phyloP scores from a whole-genome alignment of 2,888 invertebrate genomes.

The Drosophila austrosaltans region DNA sequence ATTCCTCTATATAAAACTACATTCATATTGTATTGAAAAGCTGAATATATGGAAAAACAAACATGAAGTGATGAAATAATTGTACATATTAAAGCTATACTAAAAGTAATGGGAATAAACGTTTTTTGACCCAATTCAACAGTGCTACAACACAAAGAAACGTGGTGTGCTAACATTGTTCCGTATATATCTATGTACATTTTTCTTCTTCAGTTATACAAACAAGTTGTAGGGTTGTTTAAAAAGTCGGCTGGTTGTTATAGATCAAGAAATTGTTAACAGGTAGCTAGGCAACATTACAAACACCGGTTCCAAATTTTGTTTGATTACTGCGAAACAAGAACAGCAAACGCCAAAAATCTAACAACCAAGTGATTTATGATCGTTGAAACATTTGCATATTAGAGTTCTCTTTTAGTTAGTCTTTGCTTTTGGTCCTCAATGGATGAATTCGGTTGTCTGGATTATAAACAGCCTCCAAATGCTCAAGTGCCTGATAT shows the following conservation, averaged over 20 bases:
- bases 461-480: slow-evolving; percentile 76
- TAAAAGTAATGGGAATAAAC: background rate
- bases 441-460: slow-evolving; percentile 74
- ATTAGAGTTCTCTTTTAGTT: background rate
- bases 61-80: slow-evolving; percentile 24
- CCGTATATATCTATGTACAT: too few relatives aligned
- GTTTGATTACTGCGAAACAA: slow-evolving; percentile 2
- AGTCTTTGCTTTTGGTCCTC: background rate
- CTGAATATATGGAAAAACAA: slow-evolving; percentile 42
- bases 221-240: background rate
- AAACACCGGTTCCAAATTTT: slow-evolving; percentile 31
- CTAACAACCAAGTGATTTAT: background rate
- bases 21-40: slow-evolving; percentile 46
- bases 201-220: background rate
- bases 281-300: slow-evolving; percentile 31
- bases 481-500: slow-evolving; percentile 67
- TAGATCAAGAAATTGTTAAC: slow-evolving; percentile 11
- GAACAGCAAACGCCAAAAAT: background rate
- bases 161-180: too few relatives aligned
- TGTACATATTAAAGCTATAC: slow-evolving; percentile 28
- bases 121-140: too few relatives aligned
- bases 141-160: too few relatives aligned
- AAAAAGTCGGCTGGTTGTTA: slow-evolving; percentile 5
- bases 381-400: background rate
- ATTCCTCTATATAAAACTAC: slow-evolving; percentile 60